Evolutionary conservation across 2,113 vertebrate genomes (phyloP), one percentile per base, ranked within the genome.

Genomic region (Spea bombifrons): DNA sequence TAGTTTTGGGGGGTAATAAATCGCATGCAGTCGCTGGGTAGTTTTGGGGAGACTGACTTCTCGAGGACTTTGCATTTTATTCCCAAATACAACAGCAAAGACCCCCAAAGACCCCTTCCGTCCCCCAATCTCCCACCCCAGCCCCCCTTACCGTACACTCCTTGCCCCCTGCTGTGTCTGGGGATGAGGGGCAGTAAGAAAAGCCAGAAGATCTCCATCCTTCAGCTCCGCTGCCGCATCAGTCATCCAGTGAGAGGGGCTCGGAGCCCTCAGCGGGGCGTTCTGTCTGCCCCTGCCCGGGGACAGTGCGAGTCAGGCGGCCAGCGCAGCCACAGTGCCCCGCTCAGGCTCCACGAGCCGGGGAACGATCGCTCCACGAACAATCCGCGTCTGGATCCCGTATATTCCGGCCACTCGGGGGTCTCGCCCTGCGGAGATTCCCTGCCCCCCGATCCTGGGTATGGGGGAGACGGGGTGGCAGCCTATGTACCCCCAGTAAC

Each of bases 101-200:
- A 57, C 55, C 55, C 55, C 55, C n/a, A n/a, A 57, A 13, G 4
- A 12, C 12, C 67, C 71, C 16, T 63, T 15, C 45, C 73, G 1
- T 15, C 52, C 53, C 5, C 30, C n/a, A 15, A 44, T n/a, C n/a
- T n/a, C n/a, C n/a, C n/a, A n/a, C n/a, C n/a, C n/a, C n/a, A n/a
- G n/a, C n/a, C 15, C 68, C 53, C 67, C 89, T 90, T 88, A 90
- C 89, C 89, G 57, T 90, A 89, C 52, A 88, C 88, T 71, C 89
- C 89, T 83, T 90, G 87, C 78, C 87, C 88, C 64, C 83, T 66
- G 86, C 80, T 85, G 83, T 82, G 82, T 49, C 61, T 83, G 10
- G 89, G 89, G 76, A 86, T 78, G 76, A 89, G 81, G 66, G 87
- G 82, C 52, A 90, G 83, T 16, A 88, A 81, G 50, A 89, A 82